These are phyloP conservation scores for Brotogeris chrysoptera DNA, from an alignment of 2,797 vertebrate species.

Conservation along the genomic window DNA sequence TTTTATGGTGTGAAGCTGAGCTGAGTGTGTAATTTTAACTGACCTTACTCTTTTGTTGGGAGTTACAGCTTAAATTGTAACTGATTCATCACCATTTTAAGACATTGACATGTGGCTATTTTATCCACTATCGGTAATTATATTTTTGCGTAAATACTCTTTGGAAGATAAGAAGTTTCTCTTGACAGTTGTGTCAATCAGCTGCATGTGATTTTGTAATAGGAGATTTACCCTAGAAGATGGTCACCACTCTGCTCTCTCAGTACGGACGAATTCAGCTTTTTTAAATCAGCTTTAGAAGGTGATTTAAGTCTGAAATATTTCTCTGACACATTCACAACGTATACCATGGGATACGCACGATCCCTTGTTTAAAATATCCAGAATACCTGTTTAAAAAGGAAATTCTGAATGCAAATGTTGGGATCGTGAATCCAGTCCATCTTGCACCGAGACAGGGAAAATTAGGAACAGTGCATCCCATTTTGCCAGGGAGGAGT, in stretches of 20 bases:
- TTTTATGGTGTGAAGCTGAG: not conserved
- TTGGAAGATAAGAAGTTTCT: not conserved
- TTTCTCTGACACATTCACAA: rapidly evolving
- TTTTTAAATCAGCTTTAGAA: not conserved
- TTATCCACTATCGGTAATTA: rapidly evolving
- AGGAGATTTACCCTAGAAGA: not conserved
- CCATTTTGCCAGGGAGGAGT: not conserved
- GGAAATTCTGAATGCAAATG: not conserved
- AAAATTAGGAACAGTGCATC: not conserved
- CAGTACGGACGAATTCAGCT: not conserved
- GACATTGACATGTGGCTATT: not conserved
- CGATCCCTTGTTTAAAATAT: not conserved
- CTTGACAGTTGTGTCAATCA: not conserved
- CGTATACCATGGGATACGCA: rapidly evolving
- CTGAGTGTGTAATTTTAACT: not conserved
- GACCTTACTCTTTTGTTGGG: not conserved
- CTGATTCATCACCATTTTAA: not conserved
- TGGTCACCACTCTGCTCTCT: not conserved
- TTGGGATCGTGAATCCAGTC: not conserved
- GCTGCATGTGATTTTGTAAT: not conserved
- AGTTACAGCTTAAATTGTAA: not conserved
- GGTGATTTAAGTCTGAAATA: not conserved
- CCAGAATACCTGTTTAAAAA: not conserved
- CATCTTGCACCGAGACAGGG: not conserved
- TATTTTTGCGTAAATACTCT: not conserved